Evolutionary conservation across 1,140 invertebrate genomes (phyloP).

Genomic region (Acromyrmex echinatior): DNA sequence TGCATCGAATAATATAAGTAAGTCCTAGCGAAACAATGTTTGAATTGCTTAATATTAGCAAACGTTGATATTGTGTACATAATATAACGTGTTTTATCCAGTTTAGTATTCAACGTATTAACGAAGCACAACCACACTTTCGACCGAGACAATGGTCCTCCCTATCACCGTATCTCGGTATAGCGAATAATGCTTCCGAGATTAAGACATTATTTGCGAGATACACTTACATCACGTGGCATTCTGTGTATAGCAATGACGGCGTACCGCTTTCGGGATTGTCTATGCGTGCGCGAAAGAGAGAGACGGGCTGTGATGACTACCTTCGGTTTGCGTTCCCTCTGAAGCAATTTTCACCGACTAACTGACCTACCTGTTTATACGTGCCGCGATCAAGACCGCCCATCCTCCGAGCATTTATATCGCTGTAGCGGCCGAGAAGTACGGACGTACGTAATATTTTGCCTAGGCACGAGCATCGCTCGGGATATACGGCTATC

Average conservation of each 20-base stretch:
- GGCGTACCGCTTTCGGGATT: slow-evolving; percentile 42
- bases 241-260: slow-evolving; percentile 46
- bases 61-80: not conserved
- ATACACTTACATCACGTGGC: slow-evolving; percentile 32
- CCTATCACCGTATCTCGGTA: not conserved
- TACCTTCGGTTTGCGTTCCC: slow-evolving; percentile 49
- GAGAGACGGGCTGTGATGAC: slow-evolving; percentile 58
- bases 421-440: slow-evolving; percentile 45
- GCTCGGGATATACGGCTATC: slow-evolving; percentile 61
- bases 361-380: slow-evolving; percentile 63
- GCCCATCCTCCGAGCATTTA: slow-evolving; percentile 66
- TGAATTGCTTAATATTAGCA: not conserved
- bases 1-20: not conserved
- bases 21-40: not conserved
- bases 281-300: slow-evolving; percentile 43
- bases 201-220: slow-evolving; percentile 72
- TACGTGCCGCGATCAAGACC: slow-evolving; percentile 55
- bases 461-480: slow-evolving; percentile 65
- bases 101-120: slow-evolving; percentile 12
- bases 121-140: slow-evolving; percentile 4
- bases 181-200: slow-evolving; percentile 50
- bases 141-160: slow-evolving; percentile 21
- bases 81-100: not conserved
- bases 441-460: slow-evolving; percentile 62
- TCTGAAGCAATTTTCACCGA: slow-evolving; percentile 70